These are phyloP conservation scores for Incurvaria masculella DNA, from an alignment of 2,888 invertebrate genomes.

Conservation along the genomic window DNA sequence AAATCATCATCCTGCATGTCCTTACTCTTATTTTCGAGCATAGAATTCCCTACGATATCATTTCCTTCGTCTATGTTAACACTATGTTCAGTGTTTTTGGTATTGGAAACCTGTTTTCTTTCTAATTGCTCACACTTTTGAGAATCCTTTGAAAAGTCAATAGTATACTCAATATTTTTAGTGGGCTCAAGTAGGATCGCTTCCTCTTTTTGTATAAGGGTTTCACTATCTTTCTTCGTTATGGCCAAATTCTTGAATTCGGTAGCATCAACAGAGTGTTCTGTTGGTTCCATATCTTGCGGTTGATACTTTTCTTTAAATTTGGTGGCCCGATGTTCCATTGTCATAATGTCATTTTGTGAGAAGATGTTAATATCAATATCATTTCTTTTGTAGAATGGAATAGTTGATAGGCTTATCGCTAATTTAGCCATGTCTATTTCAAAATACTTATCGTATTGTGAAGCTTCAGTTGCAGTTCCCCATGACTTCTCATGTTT, in stretches of 20 bases:
- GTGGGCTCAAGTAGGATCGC: not conserved
- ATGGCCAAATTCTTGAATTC: conserved; percentile 4
- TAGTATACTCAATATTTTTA: conserved; percentile 8
- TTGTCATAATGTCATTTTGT: conserved; percentile 34
- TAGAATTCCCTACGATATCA: too few species aligned
- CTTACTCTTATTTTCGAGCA: too few species aligned
- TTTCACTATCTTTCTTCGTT: not conserved
- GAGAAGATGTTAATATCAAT: conserved; percentile 31
- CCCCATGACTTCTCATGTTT: conserved; percentile 53
- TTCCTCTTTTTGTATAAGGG: not conserved
- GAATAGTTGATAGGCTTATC: conserved; percentile 35
- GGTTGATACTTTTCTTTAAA: conserved; percentile 41
- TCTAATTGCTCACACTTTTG: not conserved
- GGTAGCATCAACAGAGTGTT: conserved; percentile 22
- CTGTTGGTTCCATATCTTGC: conserved; percentile 29
- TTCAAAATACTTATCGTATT: conserved; percentile 46
- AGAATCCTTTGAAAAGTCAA: not conserved
- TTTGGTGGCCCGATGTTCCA: conserved; percentile 38
- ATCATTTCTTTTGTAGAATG: conserved; percentile 41
- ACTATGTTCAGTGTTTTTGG: too few species aligned
- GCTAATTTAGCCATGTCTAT: conserved; percentile 38
- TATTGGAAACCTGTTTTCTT: too few species aligned
- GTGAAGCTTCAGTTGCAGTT: conserved; percentile 29
- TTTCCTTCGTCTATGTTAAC: too few species aligned
- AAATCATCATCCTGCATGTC: too few species aligned